Base-by-base conservation (phyloP, 64 coral and sea anemone species). In the Hydrozoanthus tunicans region DNA sequence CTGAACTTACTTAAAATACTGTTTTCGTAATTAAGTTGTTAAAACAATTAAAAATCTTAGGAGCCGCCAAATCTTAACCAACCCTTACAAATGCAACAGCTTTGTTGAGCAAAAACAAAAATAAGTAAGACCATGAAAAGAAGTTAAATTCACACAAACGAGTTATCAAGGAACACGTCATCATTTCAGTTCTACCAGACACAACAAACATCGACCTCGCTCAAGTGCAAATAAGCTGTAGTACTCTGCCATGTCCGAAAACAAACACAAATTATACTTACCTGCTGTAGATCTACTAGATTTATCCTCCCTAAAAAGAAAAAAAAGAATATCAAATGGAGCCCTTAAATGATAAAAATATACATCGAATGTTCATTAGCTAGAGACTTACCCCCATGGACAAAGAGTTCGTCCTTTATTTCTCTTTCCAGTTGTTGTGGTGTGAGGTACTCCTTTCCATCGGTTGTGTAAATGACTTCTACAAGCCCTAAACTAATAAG, bases 391-490 rank as follows among this genome's bases (percentile, higher is more conserved):
- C 97, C 97, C 70, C 97, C 94, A 57, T 94, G 94, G 11, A 99
- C 94, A 70, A 99, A 99, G 4, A 99, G 73, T 79, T 99, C 97
- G 59, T 99, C 97, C 77, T 93, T 99, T 15, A 99, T 94, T 90
- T 99, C 97, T 81, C 79, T 82, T 74, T 99, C 97, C 73, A 99
- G 81, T 80, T 99, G 89, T 80, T 95, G 83, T 79, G 97, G 97
- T 0, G 97, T 99, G 4, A 99, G 82, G 86, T 99, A 99, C 88
- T 99, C 97, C 56, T 95, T 99, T 3, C 97, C 97, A 58, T 99
- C 97, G 11, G 97, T 99, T 26, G 94, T 99, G 51, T 99, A 99
- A 43, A 99, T 95, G 52, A 99, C 97, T n/a, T 99, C 97, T n/a
- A 99, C 58, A 64, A 99, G 94, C 2, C 93, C 93, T 17, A 92